A percentile compares a stretch with the other conserved stretches of the same genome.
Conservation (phyloP, 1,140 invertebrate species). For the Procambarus virginalis region DNA sequence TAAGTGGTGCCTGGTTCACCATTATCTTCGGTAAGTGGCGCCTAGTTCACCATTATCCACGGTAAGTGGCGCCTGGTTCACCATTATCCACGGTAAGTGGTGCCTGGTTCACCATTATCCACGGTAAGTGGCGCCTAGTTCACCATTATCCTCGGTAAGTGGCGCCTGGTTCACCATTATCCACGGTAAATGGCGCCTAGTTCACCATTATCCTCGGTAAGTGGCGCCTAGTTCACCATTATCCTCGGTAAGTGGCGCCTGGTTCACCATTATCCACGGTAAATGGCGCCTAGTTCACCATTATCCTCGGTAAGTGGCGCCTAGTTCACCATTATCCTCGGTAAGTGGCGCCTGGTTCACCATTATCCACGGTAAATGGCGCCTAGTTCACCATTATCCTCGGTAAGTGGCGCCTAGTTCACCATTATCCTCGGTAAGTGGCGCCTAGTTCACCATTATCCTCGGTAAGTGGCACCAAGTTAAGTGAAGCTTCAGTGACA, state of each 20-base stretch:
- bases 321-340: not conserved
- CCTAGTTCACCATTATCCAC: not conserved
- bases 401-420: too few relatives aligned
- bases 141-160: too few relatives aligned
- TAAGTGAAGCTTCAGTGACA: too few relatives aligned
- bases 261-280: too few relatives aligned
- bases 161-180: too few relatives aligned
- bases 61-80: not conserved
- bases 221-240: not conserved
- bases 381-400: too few relatives aligned
- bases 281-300: not conserved
- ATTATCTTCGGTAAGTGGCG: not conserved
- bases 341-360: not conserved
- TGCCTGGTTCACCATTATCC: too few relatives aligned
- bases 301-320: not conserved
- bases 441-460: too few relatives aligned
- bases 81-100: not conserved
- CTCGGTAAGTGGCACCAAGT: too few relatives aligned
- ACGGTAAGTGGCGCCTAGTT: too few relatives aligned
- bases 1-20: not conserved
- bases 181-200: not conserved
- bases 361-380: not conserved
- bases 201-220: not conserved
- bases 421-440: too few relatives aligned
- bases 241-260: not conserved